A percentile compares a stretch with the other conserved stretches of the same genome.
Conservation (phyloP, 2,888 invertebrate genomes). For the Mycalesis mineus region DNA sequence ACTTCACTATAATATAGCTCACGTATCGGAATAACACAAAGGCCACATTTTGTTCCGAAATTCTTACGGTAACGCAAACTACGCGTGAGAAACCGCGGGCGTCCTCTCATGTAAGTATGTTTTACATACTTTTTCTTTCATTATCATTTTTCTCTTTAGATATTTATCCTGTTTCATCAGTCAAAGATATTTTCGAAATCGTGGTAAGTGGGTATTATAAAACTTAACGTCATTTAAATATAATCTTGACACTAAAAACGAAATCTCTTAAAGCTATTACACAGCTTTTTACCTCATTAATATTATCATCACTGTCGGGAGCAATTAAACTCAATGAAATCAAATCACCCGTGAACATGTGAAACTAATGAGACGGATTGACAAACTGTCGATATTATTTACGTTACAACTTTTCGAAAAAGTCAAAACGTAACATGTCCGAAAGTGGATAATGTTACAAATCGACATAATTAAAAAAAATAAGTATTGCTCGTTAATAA, state of each 20-base stretch:
- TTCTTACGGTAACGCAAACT: too few species aligned
- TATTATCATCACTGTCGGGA: slow-evolving; percentile 6
- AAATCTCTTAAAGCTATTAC: slow-evolving; percentile 9
- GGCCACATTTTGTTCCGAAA: too few species aligned
- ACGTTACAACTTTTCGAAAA: not conserved
- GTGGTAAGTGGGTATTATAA: not conserved
- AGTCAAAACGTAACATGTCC: not conserved
- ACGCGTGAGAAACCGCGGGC: too few species aligned
- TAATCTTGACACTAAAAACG: not conserved
- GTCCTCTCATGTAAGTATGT: too few species aligned
- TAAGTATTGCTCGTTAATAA: too few species aligned
- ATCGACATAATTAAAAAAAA: not conserved
- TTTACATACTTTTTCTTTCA: not conserved
- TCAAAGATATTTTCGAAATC: not conserved
- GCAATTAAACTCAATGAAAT: slow-evolving; percentile 8
- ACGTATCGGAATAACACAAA: too few species aligned
- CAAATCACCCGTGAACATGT: slow-evolving; percentile 6
- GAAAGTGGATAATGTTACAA: not conserved
- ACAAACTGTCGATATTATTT: not conserved
- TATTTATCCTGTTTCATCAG: not conserved
- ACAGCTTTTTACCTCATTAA: slow-evolving; percentile 11
- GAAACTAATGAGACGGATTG: slow-evolving; percentile 6
- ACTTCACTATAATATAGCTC: too few species aligned
- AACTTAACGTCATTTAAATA: not conserved
- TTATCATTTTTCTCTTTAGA: not conserved